Evolutionary conservation across 2,888 invertebrate species (phyloP), one percentile per base, ranked within the genome.

Genomic region (Brachyptera putata): DNA sequence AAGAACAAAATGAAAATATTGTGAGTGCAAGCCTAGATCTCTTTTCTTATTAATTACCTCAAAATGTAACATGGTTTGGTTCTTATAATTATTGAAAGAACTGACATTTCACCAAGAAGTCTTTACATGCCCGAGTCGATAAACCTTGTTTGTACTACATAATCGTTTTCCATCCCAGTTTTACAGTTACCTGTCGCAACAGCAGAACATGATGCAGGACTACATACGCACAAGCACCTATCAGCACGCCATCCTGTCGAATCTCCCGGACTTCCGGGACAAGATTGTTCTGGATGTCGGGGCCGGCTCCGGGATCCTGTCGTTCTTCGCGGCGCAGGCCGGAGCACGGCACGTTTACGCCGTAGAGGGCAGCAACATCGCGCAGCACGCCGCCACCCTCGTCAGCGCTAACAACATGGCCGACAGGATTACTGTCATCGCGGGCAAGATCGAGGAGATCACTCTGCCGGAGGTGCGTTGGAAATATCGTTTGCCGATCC

Each of bases 171-270:
- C 63, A 56, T 58, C 72, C 22, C 74, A 98, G 81, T 99, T 99
- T 77, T 99, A 99, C 77, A 97, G 98, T 66, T 98, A 97, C 78
- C 79, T 99, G 68, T 96, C 96, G 61, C 99, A 99, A 75, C 99
- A 99, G 77, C 99, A 99, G 77, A 99, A 99, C 74, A 99, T 99
- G 98, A 91, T 99, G 91, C 98, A 99, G 79, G 99, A 99, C 76
- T 99, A 95, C 76, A 93, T 98, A 66, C 83, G 99, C 68, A 99
- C 99, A 46, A 94, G 95, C 72, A 98, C 98, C 60, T 99, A 99
- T 77, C 98, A 99, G 77, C 85, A 93, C 70, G 98, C 99, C 60
- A 96, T 99, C 74, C 80, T 96, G 64, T 87, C 91, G 57, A 99
- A 99, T 77, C 80, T 91, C 58, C 84, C 86, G 61, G 98, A 99